Evolutionary conservation across 2,888 invertebrate genomes (phyloP).

Genomic region (Acanthosoma haemorrhoidale): DNA sequence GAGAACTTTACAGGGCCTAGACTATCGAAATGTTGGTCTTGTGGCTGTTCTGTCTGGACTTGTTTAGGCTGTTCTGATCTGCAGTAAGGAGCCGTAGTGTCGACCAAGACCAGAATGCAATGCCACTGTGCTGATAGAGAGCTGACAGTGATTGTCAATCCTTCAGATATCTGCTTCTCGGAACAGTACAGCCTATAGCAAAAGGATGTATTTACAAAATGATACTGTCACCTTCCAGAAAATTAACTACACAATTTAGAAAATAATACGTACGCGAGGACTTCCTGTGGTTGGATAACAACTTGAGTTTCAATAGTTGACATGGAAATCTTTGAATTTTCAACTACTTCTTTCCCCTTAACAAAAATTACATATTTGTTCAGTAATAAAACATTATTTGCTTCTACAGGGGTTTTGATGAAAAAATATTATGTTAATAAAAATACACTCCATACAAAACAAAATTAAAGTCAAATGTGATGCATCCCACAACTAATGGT

Average conservation of each 20-base stretch:
- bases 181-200: conserved; percentile 52
- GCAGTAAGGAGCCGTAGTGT: conserved; percentile 56
- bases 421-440: too few species aligned
- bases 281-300: conserved; percentile 50
- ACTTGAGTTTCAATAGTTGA: conserved; percentile 46
- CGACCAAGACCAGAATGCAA: conserved; percentile 56
- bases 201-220: background rate
- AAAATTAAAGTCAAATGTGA: too few species aligned
- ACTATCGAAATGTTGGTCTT: conserved; percentile 37
- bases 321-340: conserved; percentile 32
- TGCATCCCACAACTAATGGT: too few species aligned
- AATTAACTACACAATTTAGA: background rate
- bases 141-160: conserved; percentile 53
- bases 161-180: conserved; percentile 50
- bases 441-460: too few species aligned
- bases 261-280: conserved; percentile 50
- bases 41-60: conserved; percentile 20
- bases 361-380: too few species aligned
- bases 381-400: too few species aligned
- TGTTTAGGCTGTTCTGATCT: conserved; percentile 32
- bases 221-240: fast-evolving
- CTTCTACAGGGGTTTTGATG: too few species aligned
- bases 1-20: conserved; percentile 41
- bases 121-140: conserved; percentile 55
- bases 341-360: background rate